Conservation (phyloP, 2,888 invertebrate species). For the Caenorhabditis sp. region DNA sequence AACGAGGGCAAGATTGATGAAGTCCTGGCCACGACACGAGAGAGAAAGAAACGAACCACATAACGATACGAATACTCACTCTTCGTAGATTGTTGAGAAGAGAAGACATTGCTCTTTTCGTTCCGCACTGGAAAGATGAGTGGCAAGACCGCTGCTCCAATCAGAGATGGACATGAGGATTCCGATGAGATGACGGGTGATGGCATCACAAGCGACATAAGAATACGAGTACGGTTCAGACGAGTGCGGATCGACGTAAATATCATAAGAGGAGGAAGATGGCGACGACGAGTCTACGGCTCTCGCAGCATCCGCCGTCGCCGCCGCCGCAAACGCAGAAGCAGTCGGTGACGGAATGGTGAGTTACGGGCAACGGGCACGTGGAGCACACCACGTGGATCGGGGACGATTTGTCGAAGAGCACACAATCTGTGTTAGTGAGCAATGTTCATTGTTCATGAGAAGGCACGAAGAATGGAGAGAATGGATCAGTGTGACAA, state of each 20-base stretch:
- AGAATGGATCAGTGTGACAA: neutral
- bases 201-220: constrained; percentile 20
- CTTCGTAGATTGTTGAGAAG: constrained; percentile 26
- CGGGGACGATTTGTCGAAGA: neutral
- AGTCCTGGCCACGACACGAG: neutral
- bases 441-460: neutral
- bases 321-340: constrained; percentile 34
- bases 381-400: constrained; percentile 8
- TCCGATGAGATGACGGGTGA: constrained; percentile 40
- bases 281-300: constrained; percentile 26
- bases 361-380: constrained; percentile 5
- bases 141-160: constrained; percentile 26
- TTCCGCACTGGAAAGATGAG: neutral
- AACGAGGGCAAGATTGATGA: neutral
- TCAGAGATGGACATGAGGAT: constrained; percentile 39
- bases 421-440: constrained; percentile 12
- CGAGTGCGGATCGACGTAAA: neutral
- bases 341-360: constrained; percentile 50
- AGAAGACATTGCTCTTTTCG: constrained; percentile 29
- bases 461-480: neutral
- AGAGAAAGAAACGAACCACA: neutral
- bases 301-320: constrained; percentile 13
- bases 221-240: neutral
- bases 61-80: constrained; percentile 41
- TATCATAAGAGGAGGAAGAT: constrained; percentile 14